Conservation (phyloP, 2,113 vertebrate genomes). For the Xiphophorus maculatus region DNA sequence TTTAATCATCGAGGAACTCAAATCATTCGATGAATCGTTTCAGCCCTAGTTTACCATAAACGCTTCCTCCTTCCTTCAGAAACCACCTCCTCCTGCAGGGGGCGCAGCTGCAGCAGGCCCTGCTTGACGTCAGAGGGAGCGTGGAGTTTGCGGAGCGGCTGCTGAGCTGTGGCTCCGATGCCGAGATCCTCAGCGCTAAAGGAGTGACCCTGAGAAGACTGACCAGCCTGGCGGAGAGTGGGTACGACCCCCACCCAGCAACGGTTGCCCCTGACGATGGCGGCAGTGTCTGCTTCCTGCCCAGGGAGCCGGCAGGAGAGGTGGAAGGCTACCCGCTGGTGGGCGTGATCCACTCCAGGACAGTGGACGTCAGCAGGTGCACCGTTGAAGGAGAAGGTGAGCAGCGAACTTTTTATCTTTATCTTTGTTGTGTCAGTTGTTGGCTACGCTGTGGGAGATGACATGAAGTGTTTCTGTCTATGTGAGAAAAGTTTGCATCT, state of each 20-base stretch:
- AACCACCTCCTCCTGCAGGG: conserved; percentile 87
- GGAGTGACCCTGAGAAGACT: conserved; percentile 83
- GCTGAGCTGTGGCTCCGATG: conserved; percentile 83
- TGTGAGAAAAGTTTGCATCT: too few relatives aligned
- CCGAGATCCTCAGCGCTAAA: conserved; percentile 88
- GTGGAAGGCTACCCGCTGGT: conserved; percentile 86
- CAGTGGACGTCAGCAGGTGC: conserved; percentile 85
- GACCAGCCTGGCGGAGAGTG: conserved; percentile 73
- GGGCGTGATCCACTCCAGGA: conserved; percentile 81
- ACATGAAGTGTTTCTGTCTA: neutral
- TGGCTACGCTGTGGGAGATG: too few relatives aligned
- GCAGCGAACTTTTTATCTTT: neutral
- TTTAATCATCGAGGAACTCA: too few relatives aligned
- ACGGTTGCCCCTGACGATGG: conserved; percentile 64
- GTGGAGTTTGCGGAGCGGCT: conserved; percentile 87
- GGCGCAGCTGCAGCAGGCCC: conserved; percentile 87
- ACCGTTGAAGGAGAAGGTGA: conserved; percentile 88
- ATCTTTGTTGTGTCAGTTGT: neutral
- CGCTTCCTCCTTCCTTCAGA: conserved; percentile 38
- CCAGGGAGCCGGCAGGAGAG: conserved; percentile 81
- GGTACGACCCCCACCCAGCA: conserved; percentile 65
- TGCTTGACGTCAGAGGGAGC: conserved; percentile 82
- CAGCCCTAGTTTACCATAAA: too few relatives aligned
- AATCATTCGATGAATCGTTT: too few relatives aligned
- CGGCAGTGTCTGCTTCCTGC: conserved; percentile 81